Base-by-base conservation (phyloP, 2,888 invertebrate genomes). In the Chymomyza caudatula region DNA sequence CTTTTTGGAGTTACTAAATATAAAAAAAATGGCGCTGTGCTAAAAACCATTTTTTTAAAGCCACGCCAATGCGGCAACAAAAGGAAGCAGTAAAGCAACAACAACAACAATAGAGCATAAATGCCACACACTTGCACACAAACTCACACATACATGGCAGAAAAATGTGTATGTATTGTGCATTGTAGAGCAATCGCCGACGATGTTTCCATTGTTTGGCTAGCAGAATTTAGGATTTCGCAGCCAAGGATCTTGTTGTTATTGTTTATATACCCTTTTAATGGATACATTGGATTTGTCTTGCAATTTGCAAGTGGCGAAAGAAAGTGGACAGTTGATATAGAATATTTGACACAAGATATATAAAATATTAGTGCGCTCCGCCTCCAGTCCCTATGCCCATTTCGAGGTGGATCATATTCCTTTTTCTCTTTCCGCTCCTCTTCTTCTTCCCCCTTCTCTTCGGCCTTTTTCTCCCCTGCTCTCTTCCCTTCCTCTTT, bases 1-100 rank as follows among this genome's bases (percentile, higher is more conserved):
- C 51, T 51, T 57, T 62, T 62, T 64, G 29, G 51, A 72, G 75
- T 77, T 80, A 79, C 83, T 75, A 73, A 72, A 67, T 67, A 63
- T 66, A 61, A 61, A 49, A 61, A 64, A 61, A 67, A 23, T 23
- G 51, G 44, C 56, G 52, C 17, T 57, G 57, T 52, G 52, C 57
- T 61, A 56, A 23, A 60, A 57, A 44, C 49, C 57, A 77, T 74
- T 78, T 84, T 85, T 17, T 15, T 6, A 76, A 82, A 82, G 84
- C 65, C 23, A 19, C 51, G 51, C 13, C 83, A 80, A 76, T 85
- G 80, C 80, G 77, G 83, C 77, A 85, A 80, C 79, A 85, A 82
- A 82, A 68, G n/a, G 79, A 43, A 68, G 60, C 49, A 62, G 60
- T 66, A 63, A 71, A 66, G 29, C 54, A 37, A 47, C 44, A 20